phyloP scores from a whole-genome alignment of 2,113 vertebrate species.

The Amphiprion ocellaris region DNA sequence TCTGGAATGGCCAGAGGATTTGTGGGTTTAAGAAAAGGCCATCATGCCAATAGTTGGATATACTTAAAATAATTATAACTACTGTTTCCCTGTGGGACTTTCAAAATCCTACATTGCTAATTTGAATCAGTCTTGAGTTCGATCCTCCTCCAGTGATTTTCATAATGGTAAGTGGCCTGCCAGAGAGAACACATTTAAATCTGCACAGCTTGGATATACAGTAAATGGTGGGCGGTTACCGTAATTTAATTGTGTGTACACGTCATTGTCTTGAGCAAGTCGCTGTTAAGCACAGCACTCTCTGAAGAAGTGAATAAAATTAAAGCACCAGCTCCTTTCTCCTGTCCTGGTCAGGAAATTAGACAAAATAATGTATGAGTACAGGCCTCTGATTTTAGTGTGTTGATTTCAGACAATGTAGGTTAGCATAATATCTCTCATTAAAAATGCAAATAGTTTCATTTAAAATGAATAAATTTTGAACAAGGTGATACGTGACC shows the following conservation, averaged over 20 bases:
- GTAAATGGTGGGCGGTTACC: not conserved
- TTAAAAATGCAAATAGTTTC: conserved; percentile 10
- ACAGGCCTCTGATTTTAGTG: not conserved
- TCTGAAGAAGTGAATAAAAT: conserved; percentile 16
- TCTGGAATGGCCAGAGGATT: conserved; percentile 19
- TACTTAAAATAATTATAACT: conserved; percentile 20
- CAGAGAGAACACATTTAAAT: conserved; percentile 1
- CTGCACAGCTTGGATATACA: not conserved
- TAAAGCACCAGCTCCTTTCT: not conserved
- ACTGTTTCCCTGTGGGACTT: conserved; percentile 5
- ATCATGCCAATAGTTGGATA: conserved; percentile 5
- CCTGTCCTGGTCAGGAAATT: not conserved
- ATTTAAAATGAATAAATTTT: no score
- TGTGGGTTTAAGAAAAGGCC: conserved; percentile 33
- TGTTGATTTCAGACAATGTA: not conserved
- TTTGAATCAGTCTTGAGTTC: conserved; percentile 12
- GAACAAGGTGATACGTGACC: no score
- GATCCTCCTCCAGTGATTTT: conserved; percentile 24
- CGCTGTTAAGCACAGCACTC: conserved; percentile 11
- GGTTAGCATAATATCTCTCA: not conserved
- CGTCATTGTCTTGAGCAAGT: conserved; percentile 24
- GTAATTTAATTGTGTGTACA: conserved; percentile 28
- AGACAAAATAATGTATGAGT: conserved; percentile 22
- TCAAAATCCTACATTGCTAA: conserved; percentile 10
- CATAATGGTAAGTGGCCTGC: conserved; percentile 9